A percentile compares a stretch with the other conserved stretches of the same genome.
Conservation (phyloP, 1,140 invertebrate species). For the Goniozus legneri region DNA sequence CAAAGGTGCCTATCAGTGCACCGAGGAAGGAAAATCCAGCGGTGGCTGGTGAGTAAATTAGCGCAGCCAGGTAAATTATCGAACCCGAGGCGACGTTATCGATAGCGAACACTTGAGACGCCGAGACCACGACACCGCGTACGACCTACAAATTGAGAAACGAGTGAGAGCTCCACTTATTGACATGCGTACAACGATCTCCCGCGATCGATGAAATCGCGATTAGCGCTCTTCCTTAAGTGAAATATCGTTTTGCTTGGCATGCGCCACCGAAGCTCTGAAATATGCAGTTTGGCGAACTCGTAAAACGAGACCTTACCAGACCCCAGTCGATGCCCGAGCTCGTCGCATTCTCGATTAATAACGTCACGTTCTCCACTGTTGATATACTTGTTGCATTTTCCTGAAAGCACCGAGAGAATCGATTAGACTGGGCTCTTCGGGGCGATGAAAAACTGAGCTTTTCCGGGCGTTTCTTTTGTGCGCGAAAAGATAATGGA, state of each 20-base stretch:
- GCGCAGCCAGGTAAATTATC: constrained; percentile 45
- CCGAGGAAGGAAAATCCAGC: constrained; percentile 45
- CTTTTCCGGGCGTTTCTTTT: too few species aligned
- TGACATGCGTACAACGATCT: too few species aligned
- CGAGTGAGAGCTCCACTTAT: neutral
- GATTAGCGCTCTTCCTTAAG: too few species aligned
- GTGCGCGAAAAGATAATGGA: too few species aligned
- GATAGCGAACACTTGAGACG: constrained; percentile 45
- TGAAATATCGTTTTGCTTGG: too few species aligned
- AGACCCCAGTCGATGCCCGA: constrained; percentile 38
- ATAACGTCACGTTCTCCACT: constrained; percentile 21
- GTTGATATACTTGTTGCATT: constrained; percentile 37
- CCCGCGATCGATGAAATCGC: too few species aligned
- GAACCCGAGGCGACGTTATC: constrained; percentile 40
- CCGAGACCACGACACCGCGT: constrained; percentile 42
- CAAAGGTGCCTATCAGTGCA: constrained; percentile 38
- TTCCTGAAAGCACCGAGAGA: constrained; percentile 33
- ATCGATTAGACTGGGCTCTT: neutral
- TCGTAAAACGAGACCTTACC: constrained; percentile 29
- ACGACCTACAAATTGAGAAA: constrained; percentile 39
- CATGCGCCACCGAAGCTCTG: too few species aligned
- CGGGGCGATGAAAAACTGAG: too few species aligned
- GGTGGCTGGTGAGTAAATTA: constrained; percentile 50
- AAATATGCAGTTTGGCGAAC: neutral
- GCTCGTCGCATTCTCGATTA: constrained; percentile 19